phyloP scores from a whole-genome alignment of 2,888 invertebrate species.

The Pyrgus malvae region DNA sequence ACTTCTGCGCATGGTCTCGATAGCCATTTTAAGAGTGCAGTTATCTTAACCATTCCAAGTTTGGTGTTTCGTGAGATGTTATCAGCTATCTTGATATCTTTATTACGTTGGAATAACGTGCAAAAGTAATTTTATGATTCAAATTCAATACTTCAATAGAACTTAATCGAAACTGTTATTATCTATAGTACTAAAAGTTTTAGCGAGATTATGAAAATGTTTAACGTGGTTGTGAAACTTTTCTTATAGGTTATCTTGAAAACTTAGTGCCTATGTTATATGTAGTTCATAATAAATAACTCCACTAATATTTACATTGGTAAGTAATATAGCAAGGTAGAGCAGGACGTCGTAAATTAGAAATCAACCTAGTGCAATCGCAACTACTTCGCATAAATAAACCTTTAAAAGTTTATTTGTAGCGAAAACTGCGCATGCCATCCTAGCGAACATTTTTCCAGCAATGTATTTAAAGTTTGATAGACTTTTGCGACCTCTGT shows the following conservation, averaged over 20 bases:
- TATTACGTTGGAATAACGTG: neutral
- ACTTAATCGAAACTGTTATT: no score
- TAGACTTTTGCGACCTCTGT: no score
- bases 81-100: constrained; percentile 1
- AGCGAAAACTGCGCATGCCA: constrained; percentile 6
- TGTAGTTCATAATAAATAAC: constrained; percentile 2
- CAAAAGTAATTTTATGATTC: no score
- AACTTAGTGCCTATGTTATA: no score
- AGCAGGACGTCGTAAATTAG: constrained; percentile 61
- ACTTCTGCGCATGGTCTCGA: neutral
- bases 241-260: no score
- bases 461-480: no score
- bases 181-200: no score
- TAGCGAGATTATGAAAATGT: no score
- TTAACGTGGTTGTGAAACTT: no score
- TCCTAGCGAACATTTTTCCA: no score
- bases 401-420: neutral
- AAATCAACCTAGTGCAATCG: constrained; percentile 60
- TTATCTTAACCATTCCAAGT: constrained; percentile 25
- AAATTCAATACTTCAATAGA: no score
- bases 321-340: constrained; percentile 31
- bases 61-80: constrained; percentile 4
- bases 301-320: constrained; percentile 12
- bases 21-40: constrained; percentile 2
- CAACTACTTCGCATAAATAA: constrained; percentile 38